A percentile compares a stretch with the other conserved stretches of the same genome.
These are phyloP conservation scores for Teleopsis dalmanni DNA, from an alignment of 1,140 invertebrate species.

Conservation along the genomic window DNA sequence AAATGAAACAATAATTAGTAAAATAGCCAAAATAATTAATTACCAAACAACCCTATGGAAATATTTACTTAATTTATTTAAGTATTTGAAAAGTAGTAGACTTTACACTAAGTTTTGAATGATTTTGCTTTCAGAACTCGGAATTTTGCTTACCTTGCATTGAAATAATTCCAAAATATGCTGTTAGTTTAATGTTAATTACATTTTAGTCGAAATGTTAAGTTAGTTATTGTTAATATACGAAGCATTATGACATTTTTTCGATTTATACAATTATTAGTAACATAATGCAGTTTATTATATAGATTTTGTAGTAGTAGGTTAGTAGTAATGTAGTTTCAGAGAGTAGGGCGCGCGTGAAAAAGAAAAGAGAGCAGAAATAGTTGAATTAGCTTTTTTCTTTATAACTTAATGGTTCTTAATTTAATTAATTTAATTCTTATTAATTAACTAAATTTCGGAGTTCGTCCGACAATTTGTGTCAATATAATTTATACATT, in stretches of 20 bases:
- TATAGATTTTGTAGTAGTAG: no score
- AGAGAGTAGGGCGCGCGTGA: conserved; percentile 30
- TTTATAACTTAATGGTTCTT: no score
- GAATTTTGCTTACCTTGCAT: conserved; percentile 79
- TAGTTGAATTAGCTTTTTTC: conserved; percentile 42
- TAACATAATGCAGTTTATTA: no score
- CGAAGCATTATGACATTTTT: neutral
- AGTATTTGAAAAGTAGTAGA: no score
- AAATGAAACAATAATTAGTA: conserved; percentile 1
- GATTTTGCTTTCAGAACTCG: conserved; percentile 5
- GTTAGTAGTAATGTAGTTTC: conserved; percentile 24
- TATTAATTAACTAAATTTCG: no score
- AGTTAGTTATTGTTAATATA: conserved; percentile 7
- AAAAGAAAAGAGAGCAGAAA: conserved; percentile 43
- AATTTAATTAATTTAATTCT: no score
- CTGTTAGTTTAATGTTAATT: conserved; percentile 52
- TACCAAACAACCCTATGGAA: neutral
- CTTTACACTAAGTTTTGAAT: no score
- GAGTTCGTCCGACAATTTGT: no score
- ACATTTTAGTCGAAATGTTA: conserved; percentile 5
- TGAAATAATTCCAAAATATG: conserved; percentile 97
- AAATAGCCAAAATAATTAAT: conserved; percentile 1
- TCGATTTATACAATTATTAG: conserved; percentile 12
- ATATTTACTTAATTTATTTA: neutral
- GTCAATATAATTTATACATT: no score